A percentile compares a stretch with the other conserved stretches of the same genome.
These are phyloP conservation scores for Caenorhabditis parvicauda DNA, from an alignment of 2,888 invertebrate genomes.

Conservation along the genomic window DNA sequence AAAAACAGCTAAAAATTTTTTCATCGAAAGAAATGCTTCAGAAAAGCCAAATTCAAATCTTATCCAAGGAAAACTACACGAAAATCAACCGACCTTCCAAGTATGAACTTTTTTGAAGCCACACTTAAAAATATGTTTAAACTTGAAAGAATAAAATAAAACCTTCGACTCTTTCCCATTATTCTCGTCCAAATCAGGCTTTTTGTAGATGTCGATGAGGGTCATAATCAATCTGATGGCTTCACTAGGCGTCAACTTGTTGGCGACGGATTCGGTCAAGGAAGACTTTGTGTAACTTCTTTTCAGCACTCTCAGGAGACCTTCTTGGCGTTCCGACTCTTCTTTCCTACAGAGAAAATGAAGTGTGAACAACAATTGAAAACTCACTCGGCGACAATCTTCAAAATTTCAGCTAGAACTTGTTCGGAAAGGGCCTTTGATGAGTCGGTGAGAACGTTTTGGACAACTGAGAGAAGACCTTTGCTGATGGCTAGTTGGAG, in stretches of 20 bases:
- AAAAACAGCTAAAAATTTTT: too few species aligned
- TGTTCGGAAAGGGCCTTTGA: slow-evolving; percentile 13
- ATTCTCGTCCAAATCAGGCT: neutral
- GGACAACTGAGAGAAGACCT: slow-evolving; percentile 4
- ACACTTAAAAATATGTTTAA: too few species aligned
- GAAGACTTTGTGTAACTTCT: slow-evolving; percentile 15
- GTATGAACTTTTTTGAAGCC: too few species aligned
- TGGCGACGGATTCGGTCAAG: slow-evolving; percentile 11
- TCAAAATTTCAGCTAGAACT: slow-evolving; percentile 17
- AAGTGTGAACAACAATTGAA: neutral
- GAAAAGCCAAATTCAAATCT: too few species aligned
- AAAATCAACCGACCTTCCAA: too few species aligned
- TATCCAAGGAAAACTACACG: too few species aligned
- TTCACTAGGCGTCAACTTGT: slow-evolving; percentile 12
- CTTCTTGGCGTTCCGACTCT: neutral
- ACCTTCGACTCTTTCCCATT: slow-evolving; percentile 5
- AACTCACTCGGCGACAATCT: slow-evolving; percentile 13
- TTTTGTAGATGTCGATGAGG: slow-evolving; percentile 16
- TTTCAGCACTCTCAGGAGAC: slow-evolving; percentile 4
- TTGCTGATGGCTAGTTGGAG: slow-evolving; percentile 14
- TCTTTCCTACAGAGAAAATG: too few species aligned
- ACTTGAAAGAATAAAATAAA: neutral
- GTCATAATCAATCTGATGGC: slow-evolving; percentile 14
- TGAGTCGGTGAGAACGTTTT: slow-evolving; percentile 9
- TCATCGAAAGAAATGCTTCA: too few species aligned